Conservation (phyloP, 2,113 vertebrate genomes). For the Aldabrachelys gigantea region DNA sequence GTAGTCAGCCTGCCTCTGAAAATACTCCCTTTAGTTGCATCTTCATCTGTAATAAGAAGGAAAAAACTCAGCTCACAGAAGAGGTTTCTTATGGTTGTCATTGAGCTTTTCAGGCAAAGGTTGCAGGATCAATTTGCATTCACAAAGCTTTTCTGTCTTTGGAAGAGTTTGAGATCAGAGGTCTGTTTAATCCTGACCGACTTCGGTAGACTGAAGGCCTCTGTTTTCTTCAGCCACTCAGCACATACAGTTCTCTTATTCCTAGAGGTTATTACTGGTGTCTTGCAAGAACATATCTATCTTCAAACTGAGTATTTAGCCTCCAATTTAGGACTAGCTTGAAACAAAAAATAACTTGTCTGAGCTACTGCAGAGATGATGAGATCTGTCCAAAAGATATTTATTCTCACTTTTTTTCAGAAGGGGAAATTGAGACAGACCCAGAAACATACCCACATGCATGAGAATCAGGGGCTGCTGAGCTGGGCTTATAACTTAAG, state of each 20-base stretch:
- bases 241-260: neutral
- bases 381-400: neutral
- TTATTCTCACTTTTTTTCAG: neutral
- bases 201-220: neutral
- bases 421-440: neutral
- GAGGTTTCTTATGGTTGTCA: neutral
- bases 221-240: neutral
- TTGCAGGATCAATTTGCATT: neutral
- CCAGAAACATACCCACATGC: neutral
- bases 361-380: neutral
- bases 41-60: neutral
- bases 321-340: neutral
- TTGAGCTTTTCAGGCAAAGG: neutral
- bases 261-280: neutral
- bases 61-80: fast-evolving
- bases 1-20: neutral
- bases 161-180: neutral
- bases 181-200: neutral
- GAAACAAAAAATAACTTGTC: neutral
- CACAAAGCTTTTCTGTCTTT: neutral
- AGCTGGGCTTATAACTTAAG: neutral
- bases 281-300: neutral
- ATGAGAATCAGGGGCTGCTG: no score
- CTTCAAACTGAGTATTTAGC: neutral
- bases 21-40: neutral